Base-by-base conservation (phyloP, 2,113 vertebrate species). In the Amphiprion percula region DNA sequence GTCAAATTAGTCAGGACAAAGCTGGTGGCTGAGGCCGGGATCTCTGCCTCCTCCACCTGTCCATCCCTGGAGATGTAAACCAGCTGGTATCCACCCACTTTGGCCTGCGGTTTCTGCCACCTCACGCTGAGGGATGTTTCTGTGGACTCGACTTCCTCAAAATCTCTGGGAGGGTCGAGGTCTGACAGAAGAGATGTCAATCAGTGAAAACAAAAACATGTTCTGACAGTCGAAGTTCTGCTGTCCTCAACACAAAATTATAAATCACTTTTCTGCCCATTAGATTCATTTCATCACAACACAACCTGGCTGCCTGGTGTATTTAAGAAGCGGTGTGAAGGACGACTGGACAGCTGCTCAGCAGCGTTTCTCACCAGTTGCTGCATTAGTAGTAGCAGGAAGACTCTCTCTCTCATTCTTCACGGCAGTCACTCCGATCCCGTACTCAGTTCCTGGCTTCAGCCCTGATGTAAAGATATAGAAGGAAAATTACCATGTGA, bases 371-470 rank as follows among this genome's bases (percentile, higher is more conserved):
- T 96, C 90, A 99, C 98, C 97, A 47, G 98, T 99, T 70, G 95
- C 96, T 17, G 95, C 96, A 0, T 98, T 99, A 46, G 96, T 95
- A 58, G 97, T 99, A 0, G 97, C 95, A 0, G 98, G 98, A n/a
- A 95, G 85, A 0, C 98, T 98, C 86, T 99, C 98, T 59, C 90
- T 94, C 86, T 97, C 96, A 0, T 94, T 93, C 90, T 96, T 97
- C 85, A 99, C 92, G 1, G 96, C 96, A 11, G 97, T 98, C 81
- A 99, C 96, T 33, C 97, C 97, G 10, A 99, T 95, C n/a, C 97
- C 97, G 8, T 99, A 99, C 80, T 99, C 98, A 0, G 96, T 98
- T 41, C 97, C 98, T 1, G 98, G 97, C 47, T 91, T 96, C 52
- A 99, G 91, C 56, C 95, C 98, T 99, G 77, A 0, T 16, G 37